Conservation (phyloP, 2,113 vertebrate species). For the Donacobius atricapilla region DNA sequence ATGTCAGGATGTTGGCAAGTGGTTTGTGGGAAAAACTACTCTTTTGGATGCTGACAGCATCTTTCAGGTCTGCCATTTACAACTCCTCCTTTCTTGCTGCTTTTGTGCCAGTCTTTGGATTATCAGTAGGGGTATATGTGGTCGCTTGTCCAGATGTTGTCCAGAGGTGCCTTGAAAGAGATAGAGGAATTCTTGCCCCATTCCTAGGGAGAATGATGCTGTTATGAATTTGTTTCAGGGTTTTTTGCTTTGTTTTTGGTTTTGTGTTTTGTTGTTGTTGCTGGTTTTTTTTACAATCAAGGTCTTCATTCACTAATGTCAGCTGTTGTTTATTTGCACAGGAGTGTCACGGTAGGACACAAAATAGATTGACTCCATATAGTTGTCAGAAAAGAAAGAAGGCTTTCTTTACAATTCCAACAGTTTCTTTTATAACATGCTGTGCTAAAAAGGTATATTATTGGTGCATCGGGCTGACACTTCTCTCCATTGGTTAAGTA, state of each 20-base stretch:
- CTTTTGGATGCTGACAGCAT: not conserved
- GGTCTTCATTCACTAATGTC: not conserved
- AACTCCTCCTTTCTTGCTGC: not conserved
- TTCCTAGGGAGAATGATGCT: not conserved
- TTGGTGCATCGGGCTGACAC: too few species aligned
- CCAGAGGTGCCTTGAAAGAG: not conserved
- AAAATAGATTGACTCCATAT: too few species aligned
- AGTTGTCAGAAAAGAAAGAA: too few species aligned
- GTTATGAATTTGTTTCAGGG: not conserved
- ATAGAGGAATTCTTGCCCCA: not conserved
- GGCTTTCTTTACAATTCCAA: too few species aligned
- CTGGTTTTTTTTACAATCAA: not conserved
- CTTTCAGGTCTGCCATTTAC: not conserved
- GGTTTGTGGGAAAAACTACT: constrained; percentile 38
- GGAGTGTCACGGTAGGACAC: too few species aligned
- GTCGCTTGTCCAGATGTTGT: not conserved
- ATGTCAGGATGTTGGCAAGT: constrained; percentile 57
- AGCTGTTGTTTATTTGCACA: not conserved
- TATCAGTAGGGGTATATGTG: not conserved
- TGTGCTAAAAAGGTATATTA: too few species aligned
- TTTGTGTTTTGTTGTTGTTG: not conserved
- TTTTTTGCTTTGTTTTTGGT: not conserved
- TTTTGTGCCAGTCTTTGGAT: not conserved
- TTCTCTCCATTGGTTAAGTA: too few species aligned
- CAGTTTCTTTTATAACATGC: too few species aligned